These are phyloP conservation scores for Procapra przewalskii DNA, from an alignment of 2,113 vertebrate species.

Conservation along the genomic window DNA sequence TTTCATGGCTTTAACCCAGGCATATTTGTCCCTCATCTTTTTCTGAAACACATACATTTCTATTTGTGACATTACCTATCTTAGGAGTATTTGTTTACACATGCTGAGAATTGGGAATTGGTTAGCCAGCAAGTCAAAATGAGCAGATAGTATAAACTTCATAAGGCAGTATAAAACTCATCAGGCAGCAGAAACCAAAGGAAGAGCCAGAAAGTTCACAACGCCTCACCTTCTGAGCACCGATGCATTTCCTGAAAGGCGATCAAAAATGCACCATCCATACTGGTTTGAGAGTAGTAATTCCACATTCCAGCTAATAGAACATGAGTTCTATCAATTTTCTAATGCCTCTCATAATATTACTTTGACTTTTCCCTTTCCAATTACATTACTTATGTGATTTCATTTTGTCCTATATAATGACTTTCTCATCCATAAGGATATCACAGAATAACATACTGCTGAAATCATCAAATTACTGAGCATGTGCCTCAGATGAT, in stretches of 20 bases:
- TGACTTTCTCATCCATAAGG: background rate
- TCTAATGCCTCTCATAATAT: background rate
- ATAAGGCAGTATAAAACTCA: background rate
- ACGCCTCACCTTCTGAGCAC: background rate
- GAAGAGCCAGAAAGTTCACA: background rate
- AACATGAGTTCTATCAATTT: background rate
- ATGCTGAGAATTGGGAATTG: background rate
- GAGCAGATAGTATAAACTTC: background rate
- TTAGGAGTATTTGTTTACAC: background rate
- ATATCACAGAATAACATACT: background rate
- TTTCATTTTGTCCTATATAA: background rate
- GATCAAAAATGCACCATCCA: background rate
- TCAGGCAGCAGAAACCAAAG: background rate
- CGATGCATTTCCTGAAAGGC: background rate
- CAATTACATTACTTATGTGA: background rate
- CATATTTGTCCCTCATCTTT: background rate
- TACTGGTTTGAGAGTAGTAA: background rate
- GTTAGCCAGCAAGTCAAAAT: background rate
- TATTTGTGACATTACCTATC: background rate
- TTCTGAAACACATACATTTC: background rate
- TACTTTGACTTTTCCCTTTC: constrained; percentile 13
- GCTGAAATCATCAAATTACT: constrained; percentile 4
- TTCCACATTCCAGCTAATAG: background rate
- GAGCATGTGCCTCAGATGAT: background rate
- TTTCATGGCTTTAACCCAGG: background rate